A percentile compares a stretch with the other conserved stretches of the same genome.
Evolutionary conservation across 2,113 vertebrate species (phyloP).

Genomic region (Gallinago paraguaiae): DNA sequence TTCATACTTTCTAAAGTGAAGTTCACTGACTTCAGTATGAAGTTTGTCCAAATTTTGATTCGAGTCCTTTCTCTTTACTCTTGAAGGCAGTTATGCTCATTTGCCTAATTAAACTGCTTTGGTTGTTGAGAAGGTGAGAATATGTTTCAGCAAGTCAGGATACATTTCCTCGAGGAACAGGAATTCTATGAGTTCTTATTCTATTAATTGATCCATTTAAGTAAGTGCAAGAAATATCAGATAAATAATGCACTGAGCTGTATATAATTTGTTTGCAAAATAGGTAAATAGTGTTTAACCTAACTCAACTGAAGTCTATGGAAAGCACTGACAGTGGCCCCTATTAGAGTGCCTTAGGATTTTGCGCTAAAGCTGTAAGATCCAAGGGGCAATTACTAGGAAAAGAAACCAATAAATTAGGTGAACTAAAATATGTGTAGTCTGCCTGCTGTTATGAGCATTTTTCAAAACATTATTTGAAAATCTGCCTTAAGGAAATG

Average conservation of each 20-base stretch:
- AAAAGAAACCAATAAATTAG: slow-evolving; percentile 57
- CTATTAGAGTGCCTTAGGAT: neutral
- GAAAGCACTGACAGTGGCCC: neutral
- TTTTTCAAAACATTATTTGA: slow-evolving; percentile 53
- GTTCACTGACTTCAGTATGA: neutral
- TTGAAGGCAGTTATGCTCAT: neutral
- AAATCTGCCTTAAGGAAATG: neutral
- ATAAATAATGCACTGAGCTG: neutral
- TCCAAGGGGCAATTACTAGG: slow-evolving; percentile 25
- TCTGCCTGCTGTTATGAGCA: slow-evolving; percentile 29
- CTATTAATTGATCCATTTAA: neutral
- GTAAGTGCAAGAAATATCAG: neutral
- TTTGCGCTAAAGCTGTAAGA: neutral
- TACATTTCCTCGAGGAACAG: neutral
- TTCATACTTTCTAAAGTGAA: neutral
- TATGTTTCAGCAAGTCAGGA: neutral
- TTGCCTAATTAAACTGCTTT: neutral
- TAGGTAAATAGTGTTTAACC: neutral
- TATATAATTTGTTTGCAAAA: neutral
- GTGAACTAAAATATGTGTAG: slow-evolving; percentile 34
- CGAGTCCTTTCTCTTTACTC: neutral
- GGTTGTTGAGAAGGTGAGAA: neutral
- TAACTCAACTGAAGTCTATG: neutral
- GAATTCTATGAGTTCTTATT: neutral
- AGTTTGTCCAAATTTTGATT: neutral